These are phyloP conservation scores for Eufriesea mexicana DNA, from an alignment of 1,140 invertebrate genomes.

Conservation along the genomic window DNA sequence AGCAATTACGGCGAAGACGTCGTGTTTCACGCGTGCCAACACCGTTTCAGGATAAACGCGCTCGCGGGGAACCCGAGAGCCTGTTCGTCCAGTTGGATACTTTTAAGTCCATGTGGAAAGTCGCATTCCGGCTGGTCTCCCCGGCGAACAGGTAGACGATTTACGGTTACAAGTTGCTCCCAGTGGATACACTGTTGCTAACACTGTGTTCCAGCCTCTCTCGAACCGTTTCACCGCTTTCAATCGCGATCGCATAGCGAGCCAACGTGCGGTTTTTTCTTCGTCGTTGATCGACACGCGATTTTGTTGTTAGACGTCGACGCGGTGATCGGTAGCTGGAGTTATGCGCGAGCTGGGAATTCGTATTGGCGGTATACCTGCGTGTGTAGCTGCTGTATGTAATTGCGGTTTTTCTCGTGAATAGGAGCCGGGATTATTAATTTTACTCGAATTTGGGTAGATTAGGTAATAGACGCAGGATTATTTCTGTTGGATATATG, in stretches of 20 bases:
- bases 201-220: not conserved
- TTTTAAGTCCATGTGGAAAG: constrained; percentile 47
- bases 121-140: constrained; percentile 23
- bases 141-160: constrained; percentile 37
- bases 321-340: too few relatives aligned
- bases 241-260: not conserved
- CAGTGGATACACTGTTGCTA: constrained; percentile 36
- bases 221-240: not conserved
- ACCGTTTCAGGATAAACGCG: constrained; percentile 29
- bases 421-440: too few relatives aligned
- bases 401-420: too few relatives aligned
- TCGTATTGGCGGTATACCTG: too few relatives aligned
- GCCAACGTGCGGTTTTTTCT: not conserved
- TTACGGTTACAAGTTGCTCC: constrained; percentile 7
- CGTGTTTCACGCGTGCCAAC: constrained; percentile 35
- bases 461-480: too few relatives aligned
- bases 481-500: too few relatives aligned
- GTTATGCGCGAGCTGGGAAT: too few relatives aligned
- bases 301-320: not conserved
- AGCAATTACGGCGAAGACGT: constrained; percentile 30
- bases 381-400: too few relatives aligned
- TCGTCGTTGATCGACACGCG: not conserved
- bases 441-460: too few relatives aligned
- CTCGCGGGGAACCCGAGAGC: constrained; percentile 3
- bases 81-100: constrained; percentile 33